Evolutionary conservation across 2,113 vertebrate species (phyloP).

Genomic region (Malurus elegans): DNA sequence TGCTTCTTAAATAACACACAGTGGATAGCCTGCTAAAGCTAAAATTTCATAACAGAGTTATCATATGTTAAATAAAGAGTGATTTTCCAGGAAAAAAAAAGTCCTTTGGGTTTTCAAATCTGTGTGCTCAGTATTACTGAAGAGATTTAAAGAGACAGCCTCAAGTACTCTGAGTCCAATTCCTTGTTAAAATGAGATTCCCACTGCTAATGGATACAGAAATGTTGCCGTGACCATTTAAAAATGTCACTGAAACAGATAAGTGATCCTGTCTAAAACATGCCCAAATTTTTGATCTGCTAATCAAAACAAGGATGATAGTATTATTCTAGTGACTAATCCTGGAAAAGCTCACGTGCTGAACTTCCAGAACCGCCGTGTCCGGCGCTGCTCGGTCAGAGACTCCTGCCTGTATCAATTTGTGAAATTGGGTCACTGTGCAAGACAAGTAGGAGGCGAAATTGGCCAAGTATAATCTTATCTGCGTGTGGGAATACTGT

Average conservation of each 20-base stretch:
- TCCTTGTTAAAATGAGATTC: slow-evolving; percentile 11
- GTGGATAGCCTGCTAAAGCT: slow-evolving; percentile 69
- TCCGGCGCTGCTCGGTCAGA: background rate
- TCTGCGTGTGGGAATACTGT: slow-evolving; percentile 65
- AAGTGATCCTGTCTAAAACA: background rate
- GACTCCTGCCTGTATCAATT: background rate
- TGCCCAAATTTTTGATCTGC: background rate
- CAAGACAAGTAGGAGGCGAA: slow-evolving; percentile 60
- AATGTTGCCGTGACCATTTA: background rate
- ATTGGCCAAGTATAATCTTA: slow-evolving; percentile 62
- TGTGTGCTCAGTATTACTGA: slow-evolving; percentile 12
- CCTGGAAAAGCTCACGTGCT: background rate
- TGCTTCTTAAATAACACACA: slow-evolving; percentile 66
- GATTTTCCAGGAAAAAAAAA: slow-evolving; percentile 60
- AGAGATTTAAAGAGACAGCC: slow-evolving; percentile 61
- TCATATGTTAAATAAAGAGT: slow-evolving; percentile 75
- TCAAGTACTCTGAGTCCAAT: background rate
- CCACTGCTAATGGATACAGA: background rate
- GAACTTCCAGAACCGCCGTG: background rate
- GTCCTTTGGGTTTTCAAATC: slow-evolving; percentile 67
- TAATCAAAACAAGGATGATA: background rate
- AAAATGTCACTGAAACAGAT: background rate
- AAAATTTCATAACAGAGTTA: slow-evolving; percentile 74
- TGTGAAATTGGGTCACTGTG: slow-evolving; percentile 48
- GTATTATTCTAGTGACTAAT: background rate